Evolutionary conservation across 1,140 invertebrate genomes (phyloP).

Genomic region (Melanaphis sacchari): DNA sequence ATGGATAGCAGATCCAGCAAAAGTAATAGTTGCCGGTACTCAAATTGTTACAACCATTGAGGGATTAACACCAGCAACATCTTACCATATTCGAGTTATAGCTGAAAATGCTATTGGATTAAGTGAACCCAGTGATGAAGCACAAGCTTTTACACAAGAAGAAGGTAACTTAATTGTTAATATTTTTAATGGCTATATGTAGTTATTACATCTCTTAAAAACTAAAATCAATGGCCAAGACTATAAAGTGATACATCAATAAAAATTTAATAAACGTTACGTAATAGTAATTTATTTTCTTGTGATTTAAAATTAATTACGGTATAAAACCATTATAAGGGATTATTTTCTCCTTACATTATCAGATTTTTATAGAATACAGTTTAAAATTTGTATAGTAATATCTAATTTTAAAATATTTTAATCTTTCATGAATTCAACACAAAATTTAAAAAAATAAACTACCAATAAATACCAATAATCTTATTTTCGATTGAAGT

Average conservation of each 20-base stretch:
- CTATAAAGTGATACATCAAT: neutral
- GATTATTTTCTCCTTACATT: neutral
- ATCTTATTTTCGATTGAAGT: neutral
- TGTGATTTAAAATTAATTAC: neutral
- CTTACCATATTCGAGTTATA: slow-evolving; percentile 88
- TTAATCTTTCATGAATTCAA: neutral
- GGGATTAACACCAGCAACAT: slow-evolving; percentile 83
- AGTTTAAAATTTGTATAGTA: neutral
- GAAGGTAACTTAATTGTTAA: slow-evolving; percentile 69
- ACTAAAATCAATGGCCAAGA: neutral
- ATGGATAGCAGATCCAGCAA: slow-evolving; percentile 78
- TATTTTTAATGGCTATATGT: neutral
- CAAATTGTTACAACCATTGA: slow-evolving; percentile 80
- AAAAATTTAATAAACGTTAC: neutral
- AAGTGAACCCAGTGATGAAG: slow-evolving; percentile 84
- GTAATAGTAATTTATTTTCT: neutral
- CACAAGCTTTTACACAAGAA: slow-evolving; percentile 82
- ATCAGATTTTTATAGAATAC: neutral
- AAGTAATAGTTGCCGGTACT: slow-evolving; percentile 79
- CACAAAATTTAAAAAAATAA: neutral
- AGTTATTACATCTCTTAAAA: neutral
- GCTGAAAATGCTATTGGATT: slow-evolving; percentile 87
- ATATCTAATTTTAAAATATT: neutral
- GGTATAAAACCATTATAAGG: neutral
- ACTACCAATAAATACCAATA: neutral